Conservation (phyloP, 2,797 vertebrate species). For the Heterohyrax brucei region DNA sequence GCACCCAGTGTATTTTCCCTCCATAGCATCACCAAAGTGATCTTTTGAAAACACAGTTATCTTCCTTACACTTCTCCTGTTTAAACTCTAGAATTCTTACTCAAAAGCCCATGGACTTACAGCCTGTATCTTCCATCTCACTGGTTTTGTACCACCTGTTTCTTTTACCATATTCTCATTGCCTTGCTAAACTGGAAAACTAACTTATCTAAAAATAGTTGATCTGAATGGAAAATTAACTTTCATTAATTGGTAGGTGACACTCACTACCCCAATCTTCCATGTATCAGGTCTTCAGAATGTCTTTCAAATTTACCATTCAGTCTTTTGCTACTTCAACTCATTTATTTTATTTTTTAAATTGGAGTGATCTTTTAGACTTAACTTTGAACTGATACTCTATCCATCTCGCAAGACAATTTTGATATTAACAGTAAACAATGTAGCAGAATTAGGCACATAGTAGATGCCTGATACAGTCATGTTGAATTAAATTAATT, state of each 20-base stretch:
- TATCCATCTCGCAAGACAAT: not conserved
- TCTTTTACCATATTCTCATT: not conserved
- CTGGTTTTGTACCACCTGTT: not conserved
- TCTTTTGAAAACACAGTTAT: not conserved
- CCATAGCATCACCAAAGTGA: not conserved
- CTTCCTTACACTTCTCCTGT: not conserved
- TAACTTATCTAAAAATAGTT: not conserved
- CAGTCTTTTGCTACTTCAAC: not conserved
- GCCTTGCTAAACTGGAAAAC: not conserved
- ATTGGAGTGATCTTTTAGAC: not conserved
- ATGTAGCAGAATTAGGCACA: not conserved
- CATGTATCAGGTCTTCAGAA: not conserved
- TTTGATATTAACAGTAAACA: conserved; percentile 12
- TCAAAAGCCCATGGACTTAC: not conserved
- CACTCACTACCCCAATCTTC: not conserved
- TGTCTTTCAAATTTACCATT: not conserved
- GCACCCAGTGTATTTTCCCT: not conserved
- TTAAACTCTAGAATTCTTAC: not conserved
- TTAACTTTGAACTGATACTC: not conserved
- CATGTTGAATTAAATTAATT: not conserved
- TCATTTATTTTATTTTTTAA: not conserved
- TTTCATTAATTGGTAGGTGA: not conserved
- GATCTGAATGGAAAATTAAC: not conserved
- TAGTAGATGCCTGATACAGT: not conserved
- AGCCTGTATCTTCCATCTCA: not conserved